Evolutionary conservation across 2,888 invertebrate genomes (phyloP).

Genomic region (Philaethria dido): DNA sequence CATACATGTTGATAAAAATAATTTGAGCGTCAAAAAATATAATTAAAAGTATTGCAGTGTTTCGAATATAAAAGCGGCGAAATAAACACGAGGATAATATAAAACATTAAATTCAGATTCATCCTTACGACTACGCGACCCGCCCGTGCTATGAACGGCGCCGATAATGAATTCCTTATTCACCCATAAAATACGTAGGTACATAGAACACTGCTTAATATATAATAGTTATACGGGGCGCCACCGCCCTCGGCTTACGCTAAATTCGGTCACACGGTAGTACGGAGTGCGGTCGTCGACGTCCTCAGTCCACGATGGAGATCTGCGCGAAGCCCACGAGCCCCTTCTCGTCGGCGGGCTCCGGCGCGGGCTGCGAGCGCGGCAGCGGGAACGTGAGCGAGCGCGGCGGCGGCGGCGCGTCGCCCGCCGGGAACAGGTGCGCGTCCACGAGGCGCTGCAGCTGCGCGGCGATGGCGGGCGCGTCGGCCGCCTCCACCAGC

Average conservation of each 20-base stretch:
- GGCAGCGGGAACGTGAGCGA: slow-evolving; percentile 94
- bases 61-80: slow-evolving; percentile 59
- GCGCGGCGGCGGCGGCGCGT: slow-evolving; percentile 81
- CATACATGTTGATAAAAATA: slow-evolving; percentile 33
- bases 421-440: slow-evolving; percentile 66
- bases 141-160: slow-evolving; percentile 72
- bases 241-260: slow-evolving; percentile 21
- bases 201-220: slow-evolving; percentile 55
- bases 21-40: slow-evolving; percentile 41
- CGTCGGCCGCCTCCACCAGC: slow-evolving; percentile 95
- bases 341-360: slow-evolving; percentile 96
- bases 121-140: slow-evolving; percentile 65
- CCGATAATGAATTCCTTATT: slow-evolving; percentile 61
- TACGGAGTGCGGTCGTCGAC: too few species aligned
- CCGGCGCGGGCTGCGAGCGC: slow-evolving; percentile 73
- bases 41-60: slow-evolving; percentile 63
- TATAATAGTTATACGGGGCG: slow-evolving; percentile 48
- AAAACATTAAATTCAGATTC: slow-evolving; percentile 76
- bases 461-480: slow-evolving; percentile 95
- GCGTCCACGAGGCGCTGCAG: slow-evolving; percentile 94
- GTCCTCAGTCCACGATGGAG: slow-evolving; percentile 94
- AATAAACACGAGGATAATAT: slow-evolving; percentile 67
- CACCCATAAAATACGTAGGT: slow-evolving; percentile 70
- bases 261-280: slow-evolving; percentile 41
- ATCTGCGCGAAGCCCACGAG: slow-evolving; percentile 99